phyloP scores from a whole-genome alignment of 2,888 invertebrate genomes.

The Campoletis raptor region DNA sequence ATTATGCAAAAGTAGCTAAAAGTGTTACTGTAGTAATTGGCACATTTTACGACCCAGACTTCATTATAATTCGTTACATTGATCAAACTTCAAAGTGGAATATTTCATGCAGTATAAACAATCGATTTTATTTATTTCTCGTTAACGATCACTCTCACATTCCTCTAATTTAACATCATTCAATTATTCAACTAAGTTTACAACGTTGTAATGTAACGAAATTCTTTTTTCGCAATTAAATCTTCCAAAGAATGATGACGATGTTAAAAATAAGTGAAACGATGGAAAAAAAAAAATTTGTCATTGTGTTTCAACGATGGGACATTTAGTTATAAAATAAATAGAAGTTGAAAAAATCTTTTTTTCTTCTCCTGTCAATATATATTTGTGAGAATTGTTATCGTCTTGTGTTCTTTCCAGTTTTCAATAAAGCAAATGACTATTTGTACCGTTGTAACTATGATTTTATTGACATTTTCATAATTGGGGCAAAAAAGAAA shows the following conservation, averaged over 20 bases:
- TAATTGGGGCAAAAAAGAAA: neutral
- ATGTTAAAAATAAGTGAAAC: neutral
- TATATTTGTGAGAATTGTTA: slow-evolving; percentile 72
- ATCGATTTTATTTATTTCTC: neutral
- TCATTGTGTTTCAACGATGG: slow-evolving; percentile 6
- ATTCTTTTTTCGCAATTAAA: neutral
- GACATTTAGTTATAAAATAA: slow-evolving; percentile 28
- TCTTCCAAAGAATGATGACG: neutral
- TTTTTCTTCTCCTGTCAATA: slow-evolving; percentile 44
- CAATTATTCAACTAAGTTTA: neutral
- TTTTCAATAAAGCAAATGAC: slow-evolving; percentile 77
- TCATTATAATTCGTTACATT: neutral
- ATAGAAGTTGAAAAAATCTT: neutral
- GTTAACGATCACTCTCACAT: neutral
- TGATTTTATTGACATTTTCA: neutral
- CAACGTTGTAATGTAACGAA: neutral
- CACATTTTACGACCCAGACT: neutral
- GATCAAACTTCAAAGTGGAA: neutral
- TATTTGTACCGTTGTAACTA: slow-evolving; percentile 71
- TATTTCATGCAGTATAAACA: neutral
- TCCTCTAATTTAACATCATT: neutral
- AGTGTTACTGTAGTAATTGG: neutral
- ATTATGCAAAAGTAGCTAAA: too few relatives aligned
- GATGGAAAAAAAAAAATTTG: neutral
- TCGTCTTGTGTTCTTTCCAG: slow-evolving; percentile 49